These are phyloP conservation scores for Sebastes trivittatus DNA, from an alignment of 2,797 vertebrate genomes.

Conservation along the genomic window DNA sequence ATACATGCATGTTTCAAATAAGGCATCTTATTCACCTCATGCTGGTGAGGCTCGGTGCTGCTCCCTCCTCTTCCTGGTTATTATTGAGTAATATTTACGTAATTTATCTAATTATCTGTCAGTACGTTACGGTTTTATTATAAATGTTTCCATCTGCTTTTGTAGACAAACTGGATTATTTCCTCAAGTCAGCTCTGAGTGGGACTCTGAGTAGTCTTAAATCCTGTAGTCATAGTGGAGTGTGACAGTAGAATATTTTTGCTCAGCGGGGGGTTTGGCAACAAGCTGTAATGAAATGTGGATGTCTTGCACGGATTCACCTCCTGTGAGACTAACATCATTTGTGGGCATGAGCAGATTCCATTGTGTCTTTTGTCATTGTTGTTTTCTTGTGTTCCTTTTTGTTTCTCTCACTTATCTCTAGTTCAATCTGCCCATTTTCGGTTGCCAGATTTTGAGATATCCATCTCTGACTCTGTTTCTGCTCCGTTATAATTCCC, in stretches of 20 bases:
- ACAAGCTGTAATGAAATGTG: neutral
- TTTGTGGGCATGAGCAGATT: neutral
- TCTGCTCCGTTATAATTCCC: neutral
- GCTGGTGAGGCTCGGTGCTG: neutral
- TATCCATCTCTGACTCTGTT: neutral
- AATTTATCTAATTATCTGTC: neutral
- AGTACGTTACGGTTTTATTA: neutral
- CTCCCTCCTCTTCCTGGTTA: neutral
- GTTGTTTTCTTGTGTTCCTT: neutral
- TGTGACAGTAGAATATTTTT: neutral
- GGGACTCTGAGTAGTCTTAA: neutral
- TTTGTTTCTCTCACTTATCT: neutral
- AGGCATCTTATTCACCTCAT: neutral
- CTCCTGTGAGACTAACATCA: neutral
- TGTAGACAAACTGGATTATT: neutral
- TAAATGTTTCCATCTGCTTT: neutral
- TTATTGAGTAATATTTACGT: neutral
- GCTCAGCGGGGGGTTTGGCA: constrained; percentile 2
- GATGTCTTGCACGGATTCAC: neutral
- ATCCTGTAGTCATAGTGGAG: neutral
- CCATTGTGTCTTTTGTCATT: neutral
- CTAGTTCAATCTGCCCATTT: neutral
- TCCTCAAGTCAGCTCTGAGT: neutral
- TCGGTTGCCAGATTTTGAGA: neutral
- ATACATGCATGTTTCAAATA: neutral